A percentile compares a stretch with the other conserved stretches of the same genome.
Evolutionary conservation across 2,113 vertebrate genomes (phyloP).

Genomic region (Anoplopoma fimbria): DNA sequence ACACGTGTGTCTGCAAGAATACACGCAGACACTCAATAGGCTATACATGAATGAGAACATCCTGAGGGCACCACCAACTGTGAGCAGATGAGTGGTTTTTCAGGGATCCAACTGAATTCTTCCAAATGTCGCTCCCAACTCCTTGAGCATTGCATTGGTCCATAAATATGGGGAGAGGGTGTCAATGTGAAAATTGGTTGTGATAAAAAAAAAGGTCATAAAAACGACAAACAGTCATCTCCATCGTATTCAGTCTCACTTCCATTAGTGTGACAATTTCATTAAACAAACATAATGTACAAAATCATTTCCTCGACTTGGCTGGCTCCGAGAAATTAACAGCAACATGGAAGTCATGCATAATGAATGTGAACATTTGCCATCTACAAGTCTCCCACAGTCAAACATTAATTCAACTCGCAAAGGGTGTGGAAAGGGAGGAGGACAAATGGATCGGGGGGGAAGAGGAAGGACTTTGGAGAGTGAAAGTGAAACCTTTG

Average conservation of each 20-base stretch:
- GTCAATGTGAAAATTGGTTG: conserved; percentile 63
- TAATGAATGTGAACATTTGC: conserved; percentile 84
- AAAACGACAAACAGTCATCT: conserved; percentile 79
- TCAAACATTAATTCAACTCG: conserved; percentile 81
- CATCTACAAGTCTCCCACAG: conserved; percentile 80
- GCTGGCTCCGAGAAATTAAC: conserved; percentile 82
- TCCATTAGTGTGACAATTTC: conserved; percentile 84
- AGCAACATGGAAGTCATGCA: conserved; percentile 83
- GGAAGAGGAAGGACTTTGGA: conserved; percentile 51
- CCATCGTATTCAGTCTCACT: conserved; percentile 77
- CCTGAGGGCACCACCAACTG: conserved; percentile 29
- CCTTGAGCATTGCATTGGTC: conserved; percentile 28
- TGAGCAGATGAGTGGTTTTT: conserved; percentile 41
- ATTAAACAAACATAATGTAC: conserved; percentile 85
- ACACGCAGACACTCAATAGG: conserved; percentile 6
- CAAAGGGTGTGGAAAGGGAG: conserved; percentile 64
- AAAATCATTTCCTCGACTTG: conserved; percentile 83
- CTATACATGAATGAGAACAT: conserved; percentile 32
- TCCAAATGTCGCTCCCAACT: conserved; percentile 37
- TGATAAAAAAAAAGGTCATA: conserved; percentile 65
- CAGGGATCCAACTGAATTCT: conserved; percentile 27
- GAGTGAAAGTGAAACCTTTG: conserved; percentile 66
- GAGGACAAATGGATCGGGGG: conserved; percentile 62
- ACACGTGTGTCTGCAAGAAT: not conserved
- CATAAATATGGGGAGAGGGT: conserved; percentile 57